phyloP scores from a whole-genome alignment of 1,140 invertebrate species.

The Pseudomyrmex dendroicus region DNA sequence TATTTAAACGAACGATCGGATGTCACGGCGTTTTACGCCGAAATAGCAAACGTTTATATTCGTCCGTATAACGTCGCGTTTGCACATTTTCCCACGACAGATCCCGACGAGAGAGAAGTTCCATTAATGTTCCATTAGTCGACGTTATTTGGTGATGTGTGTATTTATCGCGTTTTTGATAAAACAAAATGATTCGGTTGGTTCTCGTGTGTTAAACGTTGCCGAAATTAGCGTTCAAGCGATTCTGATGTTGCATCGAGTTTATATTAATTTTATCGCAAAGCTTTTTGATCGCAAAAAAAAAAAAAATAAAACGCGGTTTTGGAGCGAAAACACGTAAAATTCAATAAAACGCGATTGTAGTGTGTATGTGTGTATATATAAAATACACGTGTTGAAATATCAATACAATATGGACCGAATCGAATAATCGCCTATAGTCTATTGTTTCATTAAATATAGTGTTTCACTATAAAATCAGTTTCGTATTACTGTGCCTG shows the following conservation, averaged over 20 bases:
- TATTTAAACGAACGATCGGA: conserved; percentile 37
- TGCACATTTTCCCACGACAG: background rate
- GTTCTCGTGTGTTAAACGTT: background rate
- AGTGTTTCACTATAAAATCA: conserved; percentile 34
- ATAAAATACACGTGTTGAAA: conserved; percentile 10
- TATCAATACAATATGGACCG: conserved; percentile 10
- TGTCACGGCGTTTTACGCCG: background rate
- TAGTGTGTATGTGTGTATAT: no score
- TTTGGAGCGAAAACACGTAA: background rate
- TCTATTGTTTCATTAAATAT: conserved; percentile 16
- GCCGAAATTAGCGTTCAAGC: background rate
- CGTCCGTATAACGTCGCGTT: background rate
- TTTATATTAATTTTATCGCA: background rate
- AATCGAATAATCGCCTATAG: conserved; percentile 21
- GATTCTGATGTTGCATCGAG: background rate
- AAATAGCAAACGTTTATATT: conserved; percentile 24
- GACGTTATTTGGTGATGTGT: background rate
- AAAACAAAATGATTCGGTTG: background rate
- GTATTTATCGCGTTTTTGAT: background rate
- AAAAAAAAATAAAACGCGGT: background rate
- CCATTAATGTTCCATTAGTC: conserved; percentile 2
- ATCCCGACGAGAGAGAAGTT: background rate
- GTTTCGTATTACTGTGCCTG: conserved; percentile 6
- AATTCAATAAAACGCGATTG: conserved; percentile 1
- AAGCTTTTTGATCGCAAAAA: conserved; percentile 19